Evolutionary conservation across 2,113 vertebrate species (phyloP).

Genomic region (Boleophthalmus pectinirostris): DNA sequence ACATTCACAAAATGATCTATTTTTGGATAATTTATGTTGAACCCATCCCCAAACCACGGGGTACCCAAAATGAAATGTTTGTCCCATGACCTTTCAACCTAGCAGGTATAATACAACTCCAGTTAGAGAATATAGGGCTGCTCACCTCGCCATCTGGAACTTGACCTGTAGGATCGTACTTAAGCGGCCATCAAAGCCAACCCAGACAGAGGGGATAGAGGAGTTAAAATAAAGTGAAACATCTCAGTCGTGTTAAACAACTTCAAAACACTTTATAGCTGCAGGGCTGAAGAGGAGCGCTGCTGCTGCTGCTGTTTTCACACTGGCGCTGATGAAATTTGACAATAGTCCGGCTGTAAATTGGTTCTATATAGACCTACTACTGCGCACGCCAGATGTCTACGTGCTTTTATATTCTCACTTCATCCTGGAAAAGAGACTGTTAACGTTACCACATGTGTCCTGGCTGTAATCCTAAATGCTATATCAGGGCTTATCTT

Average conservation of each 20-base stretch:
- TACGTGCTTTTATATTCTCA: background rate
- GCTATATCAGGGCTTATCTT: background rate
- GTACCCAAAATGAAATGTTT: background rate
- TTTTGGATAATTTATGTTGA: too few relatives aligned
- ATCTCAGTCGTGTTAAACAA: constrained; percentile 20
- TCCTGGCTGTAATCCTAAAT: background rate
- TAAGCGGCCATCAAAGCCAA: constrained; percentile 30
- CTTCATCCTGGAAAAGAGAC: background rate
- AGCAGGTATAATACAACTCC: constrained; percentile 11
- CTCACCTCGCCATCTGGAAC: constrained; percentile 39
- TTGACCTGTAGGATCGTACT: constrained; percentile 32
- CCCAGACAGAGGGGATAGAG: constrained; percentile 30
- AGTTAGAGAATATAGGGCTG: background rate
- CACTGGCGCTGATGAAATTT: background rate
- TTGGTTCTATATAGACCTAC: background rate
- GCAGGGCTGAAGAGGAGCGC: constrained; percentile 19
- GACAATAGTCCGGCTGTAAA: constrained; percentile 5
- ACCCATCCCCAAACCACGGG: background rate
- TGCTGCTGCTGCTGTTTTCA: constrained; percentile 3
- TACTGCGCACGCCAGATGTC: background rate
- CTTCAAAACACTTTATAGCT: constrained; percentile 42
- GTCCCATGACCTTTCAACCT: constrained; percentile 1
- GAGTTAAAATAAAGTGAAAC: constrained; percentile 21
- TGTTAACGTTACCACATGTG: background rate
- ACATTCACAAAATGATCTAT: too few relatives aligned